Evolutionary conservation across 2,113 vertebrate genomes (phyloP), one percentile per base, ranked within the genome.

Genomic region (Lepus timidus): DNA sequence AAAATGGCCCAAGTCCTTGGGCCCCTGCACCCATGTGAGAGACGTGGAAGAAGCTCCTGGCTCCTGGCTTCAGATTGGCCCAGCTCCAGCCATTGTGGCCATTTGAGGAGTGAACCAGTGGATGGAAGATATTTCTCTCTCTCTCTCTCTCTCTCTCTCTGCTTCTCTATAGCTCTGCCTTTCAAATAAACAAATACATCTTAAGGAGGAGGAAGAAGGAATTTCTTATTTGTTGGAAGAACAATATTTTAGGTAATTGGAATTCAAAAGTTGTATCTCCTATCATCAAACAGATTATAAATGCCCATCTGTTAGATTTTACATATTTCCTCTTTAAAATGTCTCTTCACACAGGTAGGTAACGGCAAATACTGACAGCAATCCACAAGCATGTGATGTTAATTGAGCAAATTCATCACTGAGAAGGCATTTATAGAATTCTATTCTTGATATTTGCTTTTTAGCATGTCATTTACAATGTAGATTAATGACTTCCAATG

Each of bases 201-300:
- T 44, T 44, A 8, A 44, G 44, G 7, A 44, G 44, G 44, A 58
- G 55, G 19, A 19, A 20, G 19, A 58, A 4, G 19, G 55, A 58
- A 58, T 25, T 86, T 95, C 70, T 93, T 79, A n/a, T 64, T 65
- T 44, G 22, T 33, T 58, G 17, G 8, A 39, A 33, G 13, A 67
- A 49, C 13, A 88, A 71, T 68, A 86, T 73, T 84, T 90, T 44
- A 79, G 19, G 94, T 88, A 88, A 67, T 65, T 61, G 85, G 22
- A 3, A 31, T 70, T 68, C 39, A 71, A 90, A 96, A 31, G 36
- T 76, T 93, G 78, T 80, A 52, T 23, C 13, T 2, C 13, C 44
- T 44, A 71, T 17, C 36, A 84, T 33, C 83, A 74, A 88, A 85
- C 13, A 13, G 31, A 83, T 31, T 36, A 76, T 2, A 82, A 78